phyloP scores from a whole-genome alignment of 2,888 invertebrate genomes.

The Dendrolimus pini region DNA sequence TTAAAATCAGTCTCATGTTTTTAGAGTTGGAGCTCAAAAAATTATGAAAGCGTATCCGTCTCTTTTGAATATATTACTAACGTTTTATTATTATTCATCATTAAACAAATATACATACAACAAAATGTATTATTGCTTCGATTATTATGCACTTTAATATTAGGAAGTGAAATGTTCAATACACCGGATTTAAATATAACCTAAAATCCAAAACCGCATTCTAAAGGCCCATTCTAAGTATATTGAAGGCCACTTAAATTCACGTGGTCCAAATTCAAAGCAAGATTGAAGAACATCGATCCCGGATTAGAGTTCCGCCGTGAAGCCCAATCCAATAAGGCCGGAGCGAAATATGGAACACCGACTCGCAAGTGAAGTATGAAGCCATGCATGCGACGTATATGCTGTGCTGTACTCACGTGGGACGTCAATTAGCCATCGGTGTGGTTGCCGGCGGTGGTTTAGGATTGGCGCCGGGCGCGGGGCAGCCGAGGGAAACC shows the following conservation, averaged over 20 bases:
- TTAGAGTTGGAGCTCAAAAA: too few relatives aligned
- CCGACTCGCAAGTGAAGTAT: background rate
- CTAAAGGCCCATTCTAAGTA: too few relatives aligned
- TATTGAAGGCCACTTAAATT: background rate
- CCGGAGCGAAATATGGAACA: background rate
- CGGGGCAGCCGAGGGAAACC: slow-evolving; percentile 21
- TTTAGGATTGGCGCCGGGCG: slow-evolving; percentile 25
- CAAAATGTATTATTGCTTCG: too few relatives aligned
- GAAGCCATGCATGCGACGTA: background rate
- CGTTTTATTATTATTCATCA: too few relatives aligned
- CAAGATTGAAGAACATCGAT: background rate
- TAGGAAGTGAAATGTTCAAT: too few relatives aligned
- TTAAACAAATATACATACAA: too few relatives aligned
- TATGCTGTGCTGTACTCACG: slow-evolving; percentile 22
- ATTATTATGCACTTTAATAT: too few relatives aligned
- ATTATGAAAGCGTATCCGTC: too few relatives aligned
- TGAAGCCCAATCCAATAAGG: background rate
- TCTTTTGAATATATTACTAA: too few relatives aligned
- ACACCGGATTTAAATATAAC: too few relatives aligned
- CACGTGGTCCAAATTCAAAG: background rate
- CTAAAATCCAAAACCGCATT: too few relatives aligned
- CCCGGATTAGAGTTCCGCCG: background rate
- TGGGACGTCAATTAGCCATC: slow-evolving; percentile 55
- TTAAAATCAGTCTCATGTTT: too few relatives aligned
- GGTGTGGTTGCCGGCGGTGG: slow-evolving; percentile 31